A percentile compares a stretch with the other conserved stretches of the same genome.
Evolutionary conservation across 1,140 invertebrate species (phyloP).

Genomic region (Liolophura sinensis): DNA sequence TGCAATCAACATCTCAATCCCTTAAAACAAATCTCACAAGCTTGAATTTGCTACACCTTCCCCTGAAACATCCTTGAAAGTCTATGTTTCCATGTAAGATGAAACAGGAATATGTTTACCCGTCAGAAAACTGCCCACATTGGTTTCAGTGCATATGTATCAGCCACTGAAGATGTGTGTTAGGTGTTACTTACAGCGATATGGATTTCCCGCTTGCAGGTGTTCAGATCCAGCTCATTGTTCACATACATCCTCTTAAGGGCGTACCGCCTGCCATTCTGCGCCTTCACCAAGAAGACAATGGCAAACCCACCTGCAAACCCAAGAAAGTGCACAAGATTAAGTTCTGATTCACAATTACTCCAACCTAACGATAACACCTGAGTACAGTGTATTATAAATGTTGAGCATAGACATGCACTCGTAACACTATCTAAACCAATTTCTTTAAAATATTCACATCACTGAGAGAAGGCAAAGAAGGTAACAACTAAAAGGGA

Average conservation of each 20-base stretch:
- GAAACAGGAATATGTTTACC: no score
- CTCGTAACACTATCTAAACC: no score
- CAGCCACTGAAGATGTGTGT: not conserved
- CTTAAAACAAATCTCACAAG: no score
- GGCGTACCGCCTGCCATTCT: conserved; percentile 74
- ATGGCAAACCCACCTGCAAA: conserved; percentile 86
- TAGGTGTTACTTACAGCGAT: conserved; percentile 77
- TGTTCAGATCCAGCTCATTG: conserved; percentile 84
- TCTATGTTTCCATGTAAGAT: no score
- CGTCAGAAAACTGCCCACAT: no score
- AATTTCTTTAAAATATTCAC: no score
- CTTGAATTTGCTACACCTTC: no score
- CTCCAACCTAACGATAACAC: not conserved
- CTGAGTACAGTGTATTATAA: conserved; percentile 5
- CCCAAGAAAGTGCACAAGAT: conserved; percentile 16
- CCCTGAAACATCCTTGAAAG: no score
- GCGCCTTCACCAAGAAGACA: conserved; percentile 80
- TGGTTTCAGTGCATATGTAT: not conserved
- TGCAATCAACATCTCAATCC: no score
- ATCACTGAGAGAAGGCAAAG: no score
- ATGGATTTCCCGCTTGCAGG: conserved; percentile 89
- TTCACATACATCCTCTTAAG: conserved; percentile 93
- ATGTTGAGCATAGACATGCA: not conserved
- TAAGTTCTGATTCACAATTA: not conserved
- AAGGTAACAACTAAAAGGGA: no score